These are phyloP conservation scores for Ephestia elutella DNA, from an alignment of 1,140 invertebrate genomes.

Conservation along the genomic window DNA sequence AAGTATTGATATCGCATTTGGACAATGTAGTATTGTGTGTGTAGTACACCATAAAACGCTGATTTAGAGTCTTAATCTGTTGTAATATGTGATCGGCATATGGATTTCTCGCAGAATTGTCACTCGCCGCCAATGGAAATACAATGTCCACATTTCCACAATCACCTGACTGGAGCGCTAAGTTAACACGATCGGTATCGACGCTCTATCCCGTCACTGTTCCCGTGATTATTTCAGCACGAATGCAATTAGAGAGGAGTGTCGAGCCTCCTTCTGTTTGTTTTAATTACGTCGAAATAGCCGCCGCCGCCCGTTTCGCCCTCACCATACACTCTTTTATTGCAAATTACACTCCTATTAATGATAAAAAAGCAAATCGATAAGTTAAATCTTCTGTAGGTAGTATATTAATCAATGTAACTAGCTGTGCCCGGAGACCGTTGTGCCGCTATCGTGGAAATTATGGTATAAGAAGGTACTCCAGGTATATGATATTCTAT, in stretches of 20 bases:
- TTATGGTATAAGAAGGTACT: no score
- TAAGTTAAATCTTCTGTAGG: no score
- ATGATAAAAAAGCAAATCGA: constrained; percentile 41
- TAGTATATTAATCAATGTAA: no score
- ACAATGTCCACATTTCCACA: constrained; percentile 1
- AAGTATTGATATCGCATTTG: no score
- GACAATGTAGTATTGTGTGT: no score
- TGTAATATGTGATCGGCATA: no score
- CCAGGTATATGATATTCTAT: no score
- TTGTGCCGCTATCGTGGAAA: no score
- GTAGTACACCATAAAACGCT: no score
- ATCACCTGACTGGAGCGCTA: constrained; percentile 3
- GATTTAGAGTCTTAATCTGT: no score
- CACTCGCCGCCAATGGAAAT: neutral
- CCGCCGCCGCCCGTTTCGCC: constrained; percentile 31
- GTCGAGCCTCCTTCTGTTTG: constrained; percentile 65
- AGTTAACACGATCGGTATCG: constrained; percentile 26
- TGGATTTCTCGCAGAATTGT: neutral
- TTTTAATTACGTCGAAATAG: constrained; percentile 71
- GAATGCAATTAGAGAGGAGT: constrained; percentile 70
- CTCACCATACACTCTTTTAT: constrained; percentile 52
- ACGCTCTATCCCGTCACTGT: constrained; percentile 37
- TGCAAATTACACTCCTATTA: constrained; percentile 65
- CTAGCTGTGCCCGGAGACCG: no score
- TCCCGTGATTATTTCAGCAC: constrained; percentile 67